These are phyloP conservation scores for Chrysolina oricalcia DNA, from an alignment of 2,888 invertebrate species.

Conservation along the genomic window DNA sequence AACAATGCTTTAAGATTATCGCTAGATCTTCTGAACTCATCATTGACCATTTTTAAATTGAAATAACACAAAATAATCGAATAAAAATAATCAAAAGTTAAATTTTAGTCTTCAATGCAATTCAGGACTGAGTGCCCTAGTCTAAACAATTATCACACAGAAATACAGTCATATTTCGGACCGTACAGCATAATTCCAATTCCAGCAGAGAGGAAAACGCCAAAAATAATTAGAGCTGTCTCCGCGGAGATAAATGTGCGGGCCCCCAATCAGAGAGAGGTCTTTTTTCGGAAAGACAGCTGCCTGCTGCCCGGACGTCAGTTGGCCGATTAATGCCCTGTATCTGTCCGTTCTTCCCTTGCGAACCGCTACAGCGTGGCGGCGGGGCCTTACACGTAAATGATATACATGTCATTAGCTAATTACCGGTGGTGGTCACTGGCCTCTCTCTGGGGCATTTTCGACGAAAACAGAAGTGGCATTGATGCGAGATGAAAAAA, in stretches of 20 bases:
- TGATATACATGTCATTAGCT: slow-evolving; percentile 61
- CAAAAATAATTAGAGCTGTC: slow-evolving; percentile 63
- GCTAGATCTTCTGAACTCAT: too few species aligned
- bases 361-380: slow-evolving; percentile 54
- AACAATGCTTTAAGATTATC: too few species aligned
- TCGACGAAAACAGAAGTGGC: too few species aligned
- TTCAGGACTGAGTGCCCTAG: too few species aligned
- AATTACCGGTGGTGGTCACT: slow-evolving; percentile 54
- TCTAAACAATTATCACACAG: too few species aligned
- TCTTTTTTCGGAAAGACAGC: slow-evolving; percentile 55
- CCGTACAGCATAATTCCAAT: neutral
- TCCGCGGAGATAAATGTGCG: slow-evolving; percentile 62
- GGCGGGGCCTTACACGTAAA: slow-evolving; percentile 51
- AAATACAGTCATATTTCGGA: neutral
- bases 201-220: slow-evolving; percentile 44
- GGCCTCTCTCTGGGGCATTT: slow-evolving; percentile 21
- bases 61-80: too few species aligned
- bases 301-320: slow-evolving; percentile 58
- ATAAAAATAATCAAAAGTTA: too few species aligned
- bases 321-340: slow-evolving; percentile 53
- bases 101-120: too few species aligned
- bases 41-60: too few species aligned
- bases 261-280: slow-evolving; percentile 53
- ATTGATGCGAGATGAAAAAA: too few species aligned
- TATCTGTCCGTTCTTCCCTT: slow-evolving; percentile 40